A percentile compares a stretch with the other conserved stretches of the same genome.
phyloP scores from a whole-genome alignment of 1,140 invertebrate species.

The Potamilus streckersoni region DNA sequence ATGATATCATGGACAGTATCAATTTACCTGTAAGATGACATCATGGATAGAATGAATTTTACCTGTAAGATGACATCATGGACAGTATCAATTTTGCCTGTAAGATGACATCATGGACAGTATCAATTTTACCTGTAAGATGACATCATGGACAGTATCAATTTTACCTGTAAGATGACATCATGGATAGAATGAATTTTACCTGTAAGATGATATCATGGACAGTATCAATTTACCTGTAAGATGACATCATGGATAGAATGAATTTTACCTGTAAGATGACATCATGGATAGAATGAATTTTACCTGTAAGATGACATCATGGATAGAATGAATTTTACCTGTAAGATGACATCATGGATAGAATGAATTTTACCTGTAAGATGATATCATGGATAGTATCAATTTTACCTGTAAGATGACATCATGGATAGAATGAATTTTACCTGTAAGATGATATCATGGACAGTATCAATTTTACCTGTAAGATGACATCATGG shows the following conservation, averaged over 20 bases:
- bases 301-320: constrained; percentile 74
- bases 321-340: constrained; percentile 76
- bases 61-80: too few species aligned
- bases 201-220: too few species aligned
- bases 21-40: constrained; percentile 58
- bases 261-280: not conserved
- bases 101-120: too few species aligned
- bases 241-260: not conserved
- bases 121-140: too few species aligned
- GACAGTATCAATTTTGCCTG: too few species aligned
- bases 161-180: too few species aligned
- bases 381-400: not conserved
- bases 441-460: constrained; percentile 61
- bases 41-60: too few species aligned
- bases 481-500: not conserved
- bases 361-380: not conserved
- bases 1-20: constrained; percentile 79
- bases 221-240: too few species aligned
- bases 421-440: constrained; percentile 77
- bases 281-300: not conserved
- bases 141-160: too few species aligned
- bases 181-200: too few species aligned
- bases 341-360: constrained; percentile 45
- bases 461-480: not conserved
- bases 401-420: constrained; percentile 71